These are phyloP conservation scores for Prosapia bicincta DNA, from an alignment of 2,888 invertebrate genomes.

Conservation along the genomic window DNA sequence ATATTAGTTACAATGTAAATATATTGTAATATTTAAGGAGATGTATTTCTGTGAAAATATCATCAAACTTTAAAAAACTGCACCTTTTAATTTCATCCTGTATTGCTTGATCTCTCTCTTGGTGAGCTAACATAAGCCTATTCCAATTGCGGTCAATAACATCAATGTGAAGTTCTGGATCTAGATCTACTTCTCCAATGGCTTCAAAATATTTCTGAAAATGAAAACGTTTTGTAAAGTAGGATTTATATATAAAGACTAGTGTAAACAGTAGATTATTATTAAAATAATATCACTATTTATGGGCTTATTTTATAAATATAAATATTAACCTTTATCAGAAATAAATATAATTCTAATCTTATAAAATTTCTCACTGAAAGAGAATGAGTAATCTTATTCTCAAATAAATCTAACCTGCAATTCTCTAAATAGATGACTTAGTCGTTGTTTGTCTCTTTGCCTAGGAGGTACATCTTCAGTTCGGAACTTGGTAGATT, in stretches of 20 bases:
- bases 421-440: conserved; percentile 81
- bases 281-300: too few relatives aligned
- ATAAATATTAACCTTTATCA: too few relatives aligned
- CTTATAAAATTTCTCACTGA: too few relatives aligned
- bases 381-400: too few relatives aligned
- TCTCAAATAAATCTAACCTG: conserved; percentile 52
- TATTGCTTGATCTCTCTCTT: conserved; percentile 87
- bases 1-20: too few relatives aligned
- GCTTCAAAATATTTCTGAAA: conserved; percentile 78
- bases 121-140: conserved; percentile 79
- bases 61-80: background rate
- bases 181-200: conserved; percentile 83
- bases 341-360: too few relatives aligned
- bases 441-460: conserved; percentile 84
- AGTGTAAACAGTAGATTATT: too few relatives aligned
- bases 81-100: conserved; percentile 83
- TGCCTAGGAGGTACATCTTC: conserved; percentile 92
- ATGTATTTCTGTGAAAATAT: background rate
- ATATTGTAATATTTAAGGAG: background rate
- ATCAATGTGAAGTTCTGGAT: conserved; percentile 81
- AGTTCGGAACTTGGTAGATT: conserved; percentile 87
- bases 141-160: conserved; percentile 87
- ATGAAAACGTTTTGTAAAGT: background rate
- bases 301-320: too few relatives aligned
- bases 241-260: too few relatives aligned